Conservation (phyloP, 2,888 invertebrate genomes). For the Neelides folsomi region DNA sequence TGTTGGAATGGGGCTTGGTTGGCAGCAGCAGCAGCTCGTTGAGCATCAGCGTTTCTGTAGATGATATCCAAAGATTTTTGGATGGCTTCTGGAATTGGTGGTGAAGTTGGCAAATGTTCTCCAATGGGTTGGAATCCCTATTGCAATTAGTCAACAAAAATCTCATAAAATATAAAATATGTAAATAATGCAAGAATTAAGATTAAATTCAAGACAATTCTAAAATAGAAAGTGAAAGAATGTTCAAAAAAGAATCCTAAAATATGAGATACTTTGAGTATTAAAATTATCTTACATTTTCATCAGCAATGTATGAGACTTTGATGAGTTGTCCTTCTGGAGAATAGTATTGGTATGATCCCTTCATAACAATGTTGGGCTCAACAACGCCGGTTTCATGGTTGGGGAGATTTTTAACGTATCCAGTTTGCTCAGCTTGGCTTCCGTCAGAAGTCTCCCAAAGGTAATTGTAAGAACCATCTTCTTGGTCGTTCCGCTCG, state of each 20-base stretch:
- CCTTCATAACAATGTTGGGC: not conserved
- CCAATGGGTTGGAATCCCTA: conserved; percentile 67
- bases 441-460: conserved; percentile 4
- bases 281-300: not conserved
- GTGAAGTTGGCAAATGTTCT: conserved; percentile 70
- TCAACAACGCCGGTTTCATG: not conserved
- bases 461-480: conserved; percentile 1
- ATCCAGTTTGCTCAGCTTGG: not conserved
- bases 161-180: no score
- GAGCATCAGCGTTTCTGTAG: conserved; percentile 29
- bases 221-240: no score
- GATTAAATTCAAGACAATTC: no score
- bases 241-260: no score
- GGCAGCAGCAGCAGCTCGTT: not conserved
- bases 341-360: not conserved
- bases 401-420: not conserved
- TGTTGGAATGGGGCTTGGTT: no score
- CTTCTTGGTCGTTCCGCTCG: not conserved
- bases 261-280: no score
- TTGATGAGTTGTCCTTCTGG: conserved; percentile 9
- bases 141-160: no score
- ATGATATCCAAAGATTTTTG: conserved; percentile 77
- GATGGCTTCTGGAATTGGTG: conserved; percentile 68
- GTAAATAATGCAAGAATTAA: no score
- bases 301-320: conserved; percentile 10